A percentile compares a stretch with the other conserved stretches of the same genome.
Conservation (phyloP, 2,888 invertebrate genomes). For the Mesorhabditis sp. region DNA sequence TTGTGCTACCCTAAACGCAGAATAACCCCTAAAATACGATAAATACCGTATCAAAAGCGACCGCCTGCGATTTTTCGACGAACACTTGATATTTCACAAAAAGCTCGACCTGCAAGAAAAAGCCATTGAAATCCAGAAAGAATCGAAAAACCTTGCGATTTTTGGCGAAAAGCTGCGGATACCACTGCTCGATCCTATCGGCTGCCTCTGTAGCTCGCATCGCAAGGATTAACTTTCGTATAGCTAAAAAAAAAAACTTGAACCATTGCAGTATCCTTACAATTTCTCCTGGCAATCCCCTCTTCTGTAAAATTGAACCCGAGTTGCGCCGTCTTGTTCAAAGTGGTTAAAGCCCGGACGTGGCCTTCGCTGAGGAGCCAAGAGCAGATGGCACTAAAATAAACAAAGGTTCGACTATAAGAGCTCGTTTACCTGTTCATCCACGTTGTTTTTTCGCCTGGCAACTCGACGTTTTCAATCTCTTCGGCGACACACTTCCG, state of each 20-base stretch:
- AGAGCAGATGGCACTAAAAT: not conserved
- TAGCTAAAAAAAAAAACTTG: not conserved
- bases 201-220: not conserved
- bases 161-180: constrained; percentile 1
- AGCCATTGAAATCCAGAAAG: not conserved
- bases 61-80: constrained; percentile 2
- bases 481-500: not conserved
- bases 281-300: not conserved
- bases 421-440: not conserved
- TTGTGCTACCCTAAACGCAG: not conserved
- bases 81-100: constrained; percentile 3
- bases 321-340: not conserved
- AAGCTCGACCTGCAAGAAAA: not conserved
- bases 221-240: not conserved
- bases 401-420: not conserved
- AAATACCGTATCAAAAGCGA: not conserved
- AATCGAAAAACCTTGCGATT: not conserved
- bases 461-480: constrained; percentile 4
- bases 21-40: not conserved
- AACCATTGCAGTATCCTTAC: not conserved
- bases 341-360: not conserved
- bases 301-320: constrained; percentile 1
- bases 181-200: not conserved
- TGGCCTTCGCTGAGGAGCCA: constrained; percentile 2
- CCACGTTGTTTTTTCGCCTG: constrained; percentile 1